Conservation (phyloP, 2,888 invertebrate genomes). For the Torymus tubicola region DNA sequence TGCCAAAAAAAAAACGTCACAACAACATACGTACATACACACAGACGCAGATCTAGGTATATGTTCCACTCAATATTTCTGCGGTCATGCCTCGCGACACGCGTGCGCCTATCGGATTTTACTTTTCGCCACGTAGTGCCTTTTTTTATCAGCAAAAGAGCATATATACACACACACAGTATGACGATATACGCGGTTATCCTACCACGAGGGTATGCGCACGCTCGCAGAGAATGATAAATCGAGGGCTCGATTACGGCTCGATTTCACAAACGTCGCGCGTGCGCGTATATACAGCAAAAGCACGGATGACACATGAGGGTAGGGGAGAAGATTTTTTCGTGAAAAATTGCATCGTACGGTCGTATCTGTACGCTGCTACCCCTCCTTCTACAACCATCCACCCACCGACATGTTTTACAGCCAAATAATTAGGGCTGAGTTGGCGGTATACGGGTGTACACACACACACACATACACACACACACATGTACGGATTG, state of each 20-base stretch:
- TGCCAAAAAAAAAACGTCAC: neutral
- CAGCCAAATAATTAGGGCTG: no score
- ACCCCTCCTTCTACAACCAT: no score
- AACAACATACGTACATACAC: neutral
- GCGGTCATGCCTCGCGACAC: conserved; percentile 32
- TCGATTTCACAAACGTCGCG: conserved; percentile 40
- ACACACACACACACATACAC: neutral
- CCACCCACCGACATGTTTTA: no score
- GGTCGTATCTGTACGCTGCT: no score
- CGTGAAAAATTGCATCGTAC: neutral
- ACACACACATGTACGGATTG: neutral
- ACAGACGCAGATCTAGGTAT: neutral
- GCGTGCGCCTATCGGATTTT: conserved; percentile 41
- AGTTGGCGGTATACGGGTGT: no score
- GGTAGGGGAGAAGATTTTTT: neutral
- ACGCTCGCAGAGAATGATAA: conserved; percentile 48
- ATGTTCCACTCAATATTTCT: conserved; percentile 44
- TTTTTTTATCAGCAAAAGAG: conserved; percentile 19
- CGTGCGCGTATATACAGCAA: conserved; percentile 16
- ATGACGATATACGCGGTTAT: neutral
- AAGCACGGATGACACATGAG: conserved; percentile 18
- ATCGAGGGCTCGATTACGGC: conserved; percentile 46
- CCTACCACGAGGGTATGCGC: no score
- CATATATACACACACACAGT: no score
- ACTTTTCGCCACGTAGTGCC: conserved; percentile 41